These are phyloP conservation scores for Papilio xuthus DNA, from an alignment of 1,140 invertebrate species.

Conservation along the genomic window DNA sequence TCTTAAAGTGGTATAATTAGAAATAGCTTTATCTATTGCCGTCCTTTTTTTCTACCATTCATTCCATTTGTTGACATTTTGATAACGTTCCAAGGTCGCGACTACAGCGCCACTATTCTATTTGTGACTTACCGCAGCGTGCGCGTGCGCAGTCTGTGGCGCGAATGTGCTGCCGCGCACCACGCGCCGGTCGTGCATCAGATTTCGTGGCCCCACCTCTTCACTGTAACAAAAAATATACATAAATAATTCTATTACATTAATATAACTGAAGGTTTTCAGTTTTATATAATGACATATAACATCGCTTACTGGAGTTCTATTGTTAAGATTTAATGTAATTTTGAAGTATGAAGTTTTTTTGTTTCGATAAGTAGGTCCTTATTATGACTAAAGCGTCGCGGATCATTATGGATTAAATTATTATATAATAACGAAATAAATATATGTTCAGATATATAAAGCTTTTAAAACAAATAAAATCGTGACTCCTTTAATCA, in stretches of 20 bases:
- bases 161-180: slow-evolving; percentile 90
- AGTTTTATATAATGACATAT: no score
- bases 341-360: no score
- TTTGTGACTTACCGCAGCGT: slow-evolving; percentile 82
- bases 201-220: slow-evolving; percentile 82
- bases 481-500: not conserved
- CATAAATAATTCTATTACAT: not conserved
- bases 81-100: no score
- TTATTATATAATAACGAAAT: not conserved
- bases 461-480: not conserved
- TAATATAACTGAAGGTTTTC: no score
- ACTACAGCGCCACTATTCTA: not conserved
- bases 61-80: no score
- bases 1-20: no score
- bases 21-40: no score
- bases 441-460: not conserved
- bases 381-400: no score
- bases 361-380: no score
- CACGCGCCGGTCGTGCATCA: slow-evolving; percentile 93
- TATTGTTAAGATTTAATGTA: no score
- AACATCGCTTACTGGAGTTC: no score
- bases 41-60: no score
- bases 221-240: slow-evolving; percentile 47
- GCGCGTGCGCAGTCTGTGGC: slow-evolving; percentile 83
- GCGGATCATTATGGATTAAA: not conserved